A percentile compares a stretch with the other conserved stretches of the same genome.
Evolutionary conservation across 2,113 vertebrate genomes (phyloP).

Genomic region (Vulpes ferrilata): DNA sequence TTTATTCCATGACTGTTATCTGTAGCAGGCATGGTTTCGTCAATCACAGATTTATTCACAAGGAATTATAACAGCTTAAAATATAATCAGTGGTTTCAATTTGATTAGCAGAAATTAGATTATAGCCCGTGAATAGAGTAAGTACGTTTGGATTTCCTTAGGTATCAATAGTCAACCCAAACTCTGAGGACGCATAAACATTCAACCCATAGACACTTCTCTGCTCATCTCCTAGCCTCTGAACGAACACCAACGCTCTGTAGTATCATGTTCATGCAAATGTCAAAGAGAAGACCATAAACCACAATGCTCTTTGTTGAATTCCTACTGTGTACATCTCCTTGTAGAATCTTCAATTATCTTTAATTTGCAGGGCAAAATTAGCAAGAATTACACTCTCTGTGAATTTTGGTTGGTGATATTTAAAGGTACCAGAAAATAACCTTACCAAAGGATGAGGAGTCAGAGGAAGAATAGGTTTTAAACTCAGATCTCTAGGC

Average conservation of each 20-base stretch:
- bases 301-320: not conserved
- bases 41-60: conserved; percentile 27
- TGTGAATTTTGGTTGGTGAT: not conserved
- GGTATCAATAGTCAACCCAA: not conserved
- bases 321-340: not conserved
- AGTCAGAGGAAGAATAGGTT: not conserved
- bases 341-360: not conserved
- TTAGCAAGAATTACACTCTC: not conserved
- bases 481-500: not conserved
- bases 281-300: not conserved
- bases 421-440: not conserved
- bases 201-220: not conserved
- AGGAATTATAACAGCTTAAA: conserved; percentile 31
- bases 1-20: conserved; percentile 21
- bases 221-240: not conserved
- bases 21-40: not conserved
- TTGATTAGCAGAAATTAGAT: conserved; percentile 7
- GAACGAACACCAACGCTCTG: not conserved
- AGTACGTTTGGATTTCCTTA: not conserved
- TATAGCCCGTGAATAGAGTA: not conserved
- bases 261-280: not conserved
- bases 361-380: not conserved
- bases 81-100: not conserved
- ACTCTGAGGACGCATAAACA: not conserved
- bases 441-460: not conserved